Evolutionary conservation across 2,113 vertebrate species (phyloP), one percentile per base, ranked within the genome.

Genomic region (Columba janthina): DNA sequence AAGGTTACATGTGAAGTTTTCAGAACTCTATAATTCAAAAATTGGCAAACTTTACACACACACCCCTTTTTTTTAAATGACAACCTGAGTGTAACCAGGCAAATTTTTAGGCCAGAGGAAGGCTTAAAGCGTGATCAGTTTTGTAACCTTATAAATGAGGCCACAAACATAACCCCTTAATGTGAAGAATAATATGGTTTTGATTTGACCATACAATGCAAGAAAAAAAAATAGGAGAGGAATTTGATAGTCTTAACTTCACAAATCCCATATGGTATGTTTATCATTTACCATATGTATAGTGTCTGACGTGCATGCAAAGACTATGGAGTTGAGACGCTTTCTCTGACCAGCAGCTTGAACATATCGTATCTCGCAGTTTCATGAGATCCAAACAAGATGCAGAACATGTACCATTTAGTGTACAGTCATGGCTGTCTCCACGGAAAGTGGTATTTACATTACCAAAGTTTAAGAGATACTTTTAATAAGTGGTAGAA

Each of bases 281-380:
- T 86, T 95, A 96, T 90, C 88, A 91, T 96, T 96, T 95, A 80
- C 96, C 89, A 96, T 89, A 91, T 91, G 85, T 79, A 79, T 14
- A 80, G 71, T 73, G 84, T 79, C 92, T 95, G 92, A 96, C 75
- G 77, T 80, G 76, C 90, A 78, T 66, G 85, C 54, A 86, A 57
- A 88, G 81, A 58, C 40, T 62, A 54, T 13, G 48, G 92, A 93
- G 93, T 93, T 87, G 66, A 97, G 72, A 90, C 1, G 5, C 56
- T 72, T 77, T 92, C 80, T 91, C 80, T 25, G 74, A 88, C 40
- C 66, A 56, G 73, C 94, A 96, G 81, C 80, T 94, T 91, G 74
- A 96, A 96, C 5, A 2, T 57, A 90, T 87, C 10, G 1, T 64
- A 75, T 73, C 77, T 77, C 2, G 1, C 64, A 64, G 76, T 56